Evolutionary conservation across 2,888 invertebrate genomes (phyloP), one percentile per base, ranked within the genome.

Genomic region (Lydus trimaculatus): DNA sequence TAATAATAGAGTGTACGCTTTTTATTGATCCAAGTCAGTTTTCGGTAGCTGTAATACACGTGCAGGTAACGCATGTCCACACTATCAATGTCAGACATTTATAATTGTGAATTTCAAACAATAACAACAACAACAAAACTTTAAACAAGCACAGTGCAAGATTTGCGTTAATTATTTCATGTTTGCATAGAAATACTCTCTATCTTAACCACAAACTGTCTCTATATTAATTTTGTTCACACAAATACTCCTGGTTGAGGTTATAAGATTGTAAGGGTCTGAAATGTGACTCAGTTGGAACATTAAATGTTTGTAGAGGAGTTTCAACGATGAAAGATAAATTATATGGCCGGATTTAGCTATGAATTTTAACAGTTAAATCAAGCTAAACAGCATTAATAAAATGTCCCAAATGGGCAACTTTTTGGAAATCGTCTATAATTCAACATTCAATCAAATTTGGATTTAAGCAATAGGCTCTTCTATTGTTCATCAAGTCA

Each of bases 1-100:
- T 68, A 68, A 68, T 65, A 68, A 62, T 65, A 65, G 68, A 59
- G 58, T 48, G 61, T 62, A 68, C 62, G 64, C 20, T 11, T 48
- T 48, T 48, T 68, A 68, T 68, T 65, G 68, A 68, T 68, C 68
- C 25, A 23, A 39, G 64, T 43, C 48, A 23, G 61, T 52, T 58
- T 64, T 64, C 28, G 6, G 68, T 62, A 65, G n/a, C 36, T 13
- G 13, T 5, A 68, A 68, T 68, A 64, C 68, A 68, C 68, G 68
- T 68, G 65, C 56, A 61, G 65, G 65, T 65, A 65, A 65, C 65
- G 64, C 64, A 64, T 48, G 48, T 48, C 11, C 20, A 5, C 6
- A n/a, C 5, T 39, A n/a, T 39, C n/a, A n/a, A n/a, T 33, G 11
- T 11, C 33, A 11, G 11, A 33, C 33, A 15, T 36, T 28, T 28